phyloP scores from a whole-genome alignment of 2,888 invertebrate species.

The Pheosia tremula region DNA sequence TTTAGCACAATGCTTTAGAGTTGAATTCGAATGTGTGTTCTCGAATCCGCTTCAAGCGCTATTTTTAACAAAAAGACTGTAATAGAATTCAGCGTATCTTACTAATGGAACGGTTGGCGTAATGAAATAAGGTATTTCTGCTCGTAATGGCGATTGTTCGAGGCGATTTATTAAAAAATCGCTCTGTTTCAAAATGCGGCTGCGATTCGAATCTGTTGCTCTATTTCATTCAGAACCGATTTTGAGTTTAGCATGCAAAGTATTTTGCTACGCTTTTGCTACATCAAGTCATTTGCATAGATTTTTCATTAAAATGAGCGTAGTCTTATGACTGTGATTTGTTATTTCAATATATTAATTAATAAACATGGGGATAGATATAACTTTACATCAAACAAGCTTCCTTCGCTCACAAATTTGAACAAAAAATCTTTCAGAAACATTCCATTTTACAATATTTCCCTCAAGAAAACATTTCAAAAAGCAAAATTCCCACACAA shows the following conservation, averaged over 20 bases:
- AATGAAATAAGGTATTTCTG: slow-evolving; percentile 80
- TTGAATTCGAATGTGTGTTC: slow-evolving; percentile 17
- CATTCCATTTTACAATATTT: slow-evolving; percentile 1
- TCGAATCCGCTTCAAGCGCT: slow-evolving; percentile 53
- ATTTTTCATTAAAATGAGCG: background rate
- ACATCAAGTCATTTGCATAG: background rate
- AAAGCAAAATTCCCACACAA: slow-evolving; percentile 23
- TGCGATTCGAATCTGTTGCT: slow-evolving; percentile 29
- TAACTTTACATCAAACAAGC: background rate
- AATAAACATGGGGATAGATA: too few relatives aligned
- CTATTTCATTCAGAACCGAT: slow-evolving; percentile 31
- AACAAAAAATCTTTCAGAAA: slow-evolving; percentile 1
- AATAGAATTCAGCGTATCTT: slow-evolving; percentile 80
- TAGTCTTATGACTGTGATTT: too few relatives aligned
- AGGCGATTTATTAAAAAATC: slow-evolving; percentile 72
- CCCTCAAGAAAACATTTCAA: slow-evolving; percentile 7
- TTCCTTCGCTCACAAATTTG: background rate
- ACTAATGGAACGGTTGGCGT: slow-evolving; percentile 77
- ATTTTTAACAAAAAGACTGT: slow-evolving; percentile 66
- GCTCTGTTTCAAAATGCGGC: slow-evolving; percentile 72
- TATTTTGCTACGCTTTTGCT: background rate
- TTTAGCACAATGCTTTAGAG: slow-evolving; percentile 12
- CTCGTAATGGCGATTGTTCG: slow-evolving; percentile 65
- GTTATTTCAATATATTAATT: too few relatives aligned
- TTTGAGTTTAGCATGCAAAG: slow-evolving; percentile 8